Evolutionary conservation across 2,113 vertebrate species (phyloP).

Genomic region (Coturnix japonica): DNA sequence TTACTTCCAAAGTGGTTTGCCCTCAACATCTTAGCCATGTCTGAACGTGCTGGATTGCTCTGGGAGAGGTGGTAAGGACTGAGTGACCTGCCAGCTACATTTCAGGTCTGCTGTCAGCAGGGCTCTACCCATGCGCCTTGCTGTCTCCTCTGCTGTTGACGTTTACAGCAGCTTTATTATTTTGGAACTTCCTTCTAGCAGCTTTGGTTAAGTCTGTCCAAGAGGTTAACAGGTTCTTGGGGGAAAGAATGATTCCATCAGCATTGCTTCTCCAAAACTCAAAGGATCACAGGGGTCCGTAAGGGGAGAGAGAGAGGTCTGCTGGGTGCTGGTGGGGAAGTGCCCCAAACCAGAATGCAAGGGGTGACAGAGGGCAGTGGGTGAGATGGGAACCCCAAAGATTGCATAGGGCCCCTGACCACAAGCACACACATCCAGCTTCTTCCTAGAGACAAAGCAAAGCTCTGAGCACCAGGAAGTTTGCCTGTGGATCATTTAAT

Average conservation of each 20-base stretch:
- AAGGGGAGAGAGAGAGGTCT: neutral
- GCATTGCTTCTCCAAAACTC: rapidly evolving
- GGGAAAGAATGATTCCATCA: neutral
- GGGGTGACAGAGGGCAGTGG: neutral
- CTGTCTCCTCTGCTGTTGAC: neutral
- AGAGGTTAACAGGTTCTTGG: neutral
- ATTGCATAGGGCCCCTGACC: neutral
- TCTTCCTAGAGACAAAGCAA: neutral
- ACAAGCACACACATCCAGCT: neutral
- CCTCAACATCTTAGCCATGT: neutral
- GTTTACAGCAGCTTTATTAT: neutral
- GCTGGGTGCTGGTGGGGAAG: rapidly evolving
- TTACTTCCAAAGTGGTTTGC: neutral
- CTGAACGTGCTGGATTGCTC: neutral
- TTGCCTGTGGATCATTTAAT: neutral
- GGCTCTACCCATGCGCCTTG: neutral
- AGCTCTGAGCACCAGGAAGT: neutral
- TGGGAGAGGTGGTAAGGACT: neutral
- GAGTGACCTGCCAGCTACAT: neutral
- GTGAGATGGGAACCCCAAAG: neutral
- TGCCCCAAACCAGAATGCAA: neutral
- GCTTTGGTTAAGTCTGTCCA: neutral
- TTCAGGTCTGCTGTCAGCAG: neutral
- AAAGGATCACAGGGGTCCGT: neutral
- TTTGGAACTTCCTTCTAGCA: neutral